Evolutionary conservation across 2,797 vertebrate species (phyloP), one percentile per base, ranked within the genome.

Genomic region (Lutjanus campechanus): DNA sequence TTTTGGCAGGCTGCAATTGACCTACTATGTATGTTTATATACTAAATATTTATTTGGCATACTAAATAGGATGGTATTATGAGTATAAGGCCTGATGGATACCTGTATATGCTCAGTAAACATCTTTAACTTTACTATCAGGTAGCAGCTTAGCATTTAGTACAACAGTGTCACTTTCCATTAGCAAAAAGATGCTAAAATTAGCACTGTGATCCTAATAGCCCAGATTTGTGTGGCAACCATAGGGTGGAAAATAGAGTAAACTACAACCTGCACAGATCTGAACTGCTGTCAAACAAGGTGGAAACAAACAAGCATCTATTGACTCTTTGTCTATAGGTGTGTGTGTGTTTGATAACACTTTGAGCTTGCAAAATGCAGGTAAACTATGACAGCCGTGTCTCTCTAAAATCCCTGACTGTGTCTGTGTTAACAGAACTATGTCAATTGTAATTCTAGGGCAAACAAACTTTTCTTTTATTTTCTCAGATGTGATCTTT

Each of bases 111-210:
- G 9, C 54, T 59, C 16, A 67, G 47, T 17, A 16, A 67, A 76
- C 50, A 53, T 60, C 47, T 55, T 69, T 22, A 40, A 50, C 60
- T 69, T 74, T 54, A 65, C 66, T 16, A 74, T 67, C 54, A 60
- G 50, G 51, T 74, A 56, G 58, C 77, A 85, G 41, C 63, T 87
- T 54, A 85, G 73, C 61, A 79, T 85, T 84, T 81, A 70, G 58
- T 76, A 83, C 51, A 81, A 74, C 58, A 49, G 56, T 85, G 90
- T 76, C 71, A 85, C 62, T 47, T 77, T 80, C 61, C 74, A 88
- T 89, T 88, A 81, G 76, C 55, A 84, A 87, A 86, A 85, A 69
- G 6, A 63, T 79, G 83, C 61, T 77, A 89, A 76, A 91, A 81
- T 73, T 70, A 85, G 58, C 73, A 67, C 53, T 17, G 76, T 5